Conservation (phyloP, 2,797 vertebrate species). For the Erethizon dorsatum region DNA sequence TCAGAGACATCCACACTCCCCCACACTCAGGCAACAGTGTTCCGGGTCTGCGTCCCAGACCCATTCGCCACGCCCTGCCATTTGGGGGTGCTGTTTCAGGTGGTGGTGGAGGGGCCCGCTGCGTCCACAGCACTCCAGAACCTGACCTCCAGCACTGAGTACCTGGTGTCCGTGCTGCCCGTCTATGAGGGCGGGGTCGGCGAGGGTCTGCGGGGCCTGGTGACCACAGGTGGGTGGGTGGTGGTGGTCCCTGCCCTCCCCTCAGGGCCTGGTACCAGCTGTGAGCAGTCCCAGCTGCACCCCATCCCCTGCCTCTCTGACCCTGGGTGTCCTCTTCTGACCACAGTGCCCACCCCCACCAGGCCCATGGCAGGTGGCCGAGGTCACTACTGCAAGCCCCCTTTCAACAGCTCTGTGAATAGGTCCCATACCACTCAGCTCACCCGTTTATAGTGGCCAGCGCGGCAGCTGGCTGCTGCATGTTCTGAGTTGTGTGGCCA, state of each 20-base stretch:
- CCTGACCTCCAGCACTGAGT: slow-evolving; percentile 94
- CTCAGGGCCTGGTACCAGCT: background rate
- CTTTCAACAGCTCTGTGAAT: background rate
- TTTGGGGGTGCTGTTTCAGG: slow-evolving; percentile 86
- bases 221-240: slow-evolving; percentile 92
- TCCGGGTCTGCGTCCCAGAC: fast-evolving
- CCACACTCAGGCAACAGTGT: fast-evolving
- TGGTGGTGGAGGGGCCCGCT: slow-evolving; percentile 91
- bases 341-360: fast-evolving
- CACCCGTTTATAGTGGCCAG: background rate
- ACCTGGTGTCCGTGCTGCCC: slow-evolving; percentile 94
- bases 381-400: background rate
- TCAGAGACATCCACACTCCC: background rate
- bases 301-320: background rate
- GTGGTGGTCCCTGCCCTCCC: background rate
- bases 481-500: background rate
- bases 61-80: fast-evolving
- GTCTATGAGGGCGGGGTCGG: slow-evolving; percentile 90
- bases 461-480: background rate
- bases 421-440: too few relatives aligned
- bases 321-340: background rate
- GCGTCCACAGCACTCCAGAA: slow-evolving; percentile 91
- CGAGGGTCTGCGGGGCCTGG: slow-evolving; percentile 92
- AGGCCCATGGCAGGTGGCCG: too few relatives aligned
- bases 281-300: background rate